Base-by-base conservation (phyloP, 2,797 vertebrate genomes). In the Ctenopoma multispine region DNA sequence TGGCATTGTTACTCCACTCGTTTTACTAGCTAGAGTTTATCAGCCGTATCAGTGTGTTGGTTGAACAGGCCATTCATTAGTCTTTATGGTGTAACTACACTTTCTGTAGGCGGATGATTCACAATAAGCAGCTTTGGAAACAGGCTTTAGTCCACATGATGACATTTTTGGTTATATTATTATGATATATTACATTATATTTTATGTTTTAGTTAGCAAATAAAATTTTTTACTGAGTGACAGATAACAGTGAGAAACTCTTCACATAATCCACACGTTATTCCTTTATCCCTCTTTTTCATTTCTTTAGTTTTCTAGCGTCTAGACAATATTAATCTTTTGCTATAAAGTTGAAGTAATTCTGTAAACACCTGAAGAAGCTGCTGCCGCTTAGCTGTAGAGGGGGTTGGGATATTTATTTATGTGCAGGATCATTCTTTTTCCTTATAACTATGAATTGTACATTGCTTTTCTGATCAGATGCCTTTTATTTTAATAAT, bases 21-120 rank as follows among this genome's bases (percentile, higher is more conserved):
- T 82, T 86, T 87, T 80, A 82, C 65, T 56, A 41, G 63, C 47
- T 65, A 27, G 63, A 57, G 36, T 79, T 80, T 70, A 80, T 51
- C 43, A 55, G 62, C 51, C 50, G 51, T 27, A 53, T 66, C 61
- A 67, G 64, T 63, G 50, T 61, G 65, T 29, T 63, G 20, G 57
- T 69, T 61, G 65, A 81, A 74, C 40, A 34, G 36, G 23, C 21
- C 38, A 7, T 61, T 80, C 38, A 60, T 68, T 63, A 24, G 55
- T 58, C 21, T 66, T 63, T 59, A 67, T 64, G 44, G 47, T 38
- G 48, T 2, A 4, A 60, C 17, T 44, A 44, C 20, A 55, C 20
- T 36, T 31, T 15, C 48, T 50, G 48, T 72, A 8, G 23, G 24
- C 29, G 43, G 36, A 27, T 17, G 5, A 50, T 17, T 63, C 40